phyloP scores from a whole-genome alignment of 2,888 invertebrate genomes.

The Clepsis dumicolana region DNA sequence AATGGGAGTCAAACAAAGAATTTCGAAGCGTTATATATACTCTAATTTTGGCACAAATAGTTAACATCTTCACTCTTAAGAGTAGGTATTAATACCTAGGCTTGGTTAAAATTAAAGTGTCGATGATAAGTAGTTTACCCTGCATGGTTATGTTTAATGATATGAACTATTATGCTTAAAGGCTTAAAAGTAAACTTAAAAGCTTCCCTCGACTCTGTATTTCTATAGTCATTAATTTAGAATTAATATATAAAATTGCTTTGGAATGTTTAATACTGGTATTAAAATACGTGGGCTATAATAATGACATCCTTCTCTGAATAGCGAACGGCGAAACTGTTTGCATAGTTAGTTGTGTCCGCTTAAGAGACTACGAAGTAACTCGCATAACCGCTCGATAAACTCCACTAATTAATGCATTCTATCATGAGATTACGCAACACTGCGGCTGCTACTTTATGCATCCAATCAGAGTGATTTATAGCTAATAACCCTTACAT shows the following conservation, averaged over 20 bases:
- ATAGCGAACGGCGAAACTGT: not conserved
- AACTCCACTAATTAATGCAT: slow-evolving; percentile 18
- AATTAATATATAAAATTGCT: not conserved
- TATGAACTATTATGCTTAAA: no score
- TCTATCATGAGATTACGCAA: not conserved
- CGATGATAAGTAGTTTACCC: no score
- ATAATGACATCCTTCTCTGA: not conserved
- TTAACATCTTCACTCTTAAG: no score
- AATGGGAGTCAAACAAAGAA: not conserved
- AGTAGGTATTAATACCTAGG: no score
- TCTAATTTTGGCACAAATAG: no score
- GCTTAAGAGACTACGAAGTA: not conserved
- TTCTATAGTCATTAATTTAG: not conserved
- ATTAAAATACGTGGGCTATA: not conserved
- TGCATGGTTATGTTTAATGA: no score
- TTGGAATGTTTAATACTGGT: not conserved
- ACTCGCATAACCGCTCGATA: slow-evolving; percentile 7
- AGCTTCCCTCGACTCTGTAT: not conserved
- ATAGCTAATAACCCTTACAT: no score
- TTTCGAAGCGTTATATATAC: no score
- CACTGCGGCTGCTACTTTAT: not conserved
- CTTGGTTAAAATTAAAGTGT: no score
- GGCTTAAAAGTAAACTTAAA: not conserved
- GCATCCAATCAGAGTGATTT: not conserved
- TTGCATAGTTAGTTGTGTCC: not conserved